A percentile compares a stretch with the other conserved stretches of the same genome.
phyloP scores from a whole-genome alignment of 2,113 vertebrate species.

The Oriolus oriolus region DNA sequence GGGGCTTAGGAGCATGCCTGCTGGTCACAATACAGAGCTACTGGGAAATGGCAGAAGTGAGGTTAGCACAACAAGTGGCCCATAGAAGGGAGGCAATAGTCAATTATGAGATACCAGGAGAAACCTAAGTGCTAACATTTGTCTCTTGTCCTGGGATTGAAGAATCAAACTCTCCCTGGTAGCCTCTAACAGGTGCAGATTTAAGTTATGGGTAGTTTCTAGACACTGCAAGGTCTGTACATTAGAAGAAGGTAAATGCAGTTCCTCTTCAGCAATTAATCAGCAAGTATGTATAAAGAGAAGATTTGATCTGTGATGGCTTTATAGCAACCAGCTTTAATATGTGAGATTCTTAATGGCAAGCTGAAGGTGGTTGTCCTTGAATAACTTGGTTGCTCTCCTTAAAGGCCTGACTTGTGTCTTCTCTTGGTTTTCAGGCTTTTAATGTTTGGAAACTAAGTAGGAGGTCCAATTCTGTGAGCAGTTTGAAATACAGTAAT shows the following conservation, averaged over 20 bases:
- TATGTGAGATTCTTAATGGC: not conserved
- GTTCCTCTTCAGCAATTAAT: not conserved
- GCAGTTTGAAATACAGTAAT: not conserved
- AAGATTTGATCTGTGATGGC: not conserved
- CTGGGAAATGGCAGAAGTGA: not conserved
- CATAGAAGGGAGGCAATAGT: not conserved
- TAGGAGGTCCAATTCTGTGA: not conserved
- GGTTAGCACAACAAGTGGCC: not conserved
- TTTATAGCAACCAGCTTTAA: not conserved
- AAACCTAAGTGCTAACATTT: not conserved
- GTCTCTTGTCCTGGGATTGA: not conserved
- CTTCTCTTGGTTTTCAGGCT: slow-evolving; percentile 8
- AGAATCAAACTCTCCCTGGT: not conserved
- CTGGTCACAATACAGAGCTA: not conserved
- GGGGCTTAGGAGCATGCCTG: not conserved
- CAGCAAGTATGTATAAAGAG: not conserved
- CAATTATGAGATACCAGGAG: not conserved
- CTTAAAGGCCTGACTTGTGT: not conserved
- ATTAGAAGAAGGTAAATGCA: not conserved
- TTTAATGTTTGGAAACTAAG: not conserved
- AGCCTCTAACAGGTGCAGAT: not conserved
- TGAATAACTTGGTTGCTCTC: not conserved
- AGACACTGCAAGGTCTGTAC: not conserved
- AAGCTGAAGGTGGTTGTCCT: not conserved
- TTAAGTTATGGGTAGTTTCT: not conserved